Base-by-base conservation (phyloP, 2,797 vertebrate species). In the Typhlichthys eigenmanni region DNA sequence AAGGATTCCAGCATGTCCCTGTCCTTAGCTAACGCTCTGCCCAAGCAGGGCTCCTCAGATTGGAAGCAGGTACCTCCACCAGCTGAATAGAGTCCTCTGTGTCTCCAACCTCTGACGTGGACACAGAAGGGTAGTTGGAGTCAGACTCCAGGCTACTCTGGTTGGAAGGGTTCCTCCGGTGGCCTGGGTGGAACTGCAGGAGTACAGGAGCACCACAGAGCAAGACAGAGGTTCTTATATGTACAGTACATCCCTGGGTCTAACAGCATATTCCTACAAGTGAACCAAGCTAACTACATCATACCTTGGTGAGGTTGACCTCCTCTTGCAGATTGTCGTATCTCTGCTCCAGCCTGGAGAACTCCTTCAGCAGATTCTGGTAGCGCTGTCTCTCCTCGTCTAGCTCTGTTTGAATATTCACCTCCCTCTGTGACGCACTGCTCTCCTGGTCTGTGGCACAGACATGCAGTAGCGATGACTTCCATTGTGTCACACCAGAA, bases 361-460 rank as follows among this genome's bases (percentile, higher is more conserved):
- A 96, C 38, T 98, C 96, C 78, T 96, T 96, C n/a, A 99, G 87
- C 0, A 98, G 91, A 60, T 95, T 97, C 90, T 99, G 97, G 77
- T 99, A 95, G 10, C 94, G 93, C 54, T 91, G 90, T 0, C 96
- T 82, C 67, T 98, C 96, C 0, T 91, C 93, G 8, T 98, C 93
- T 72, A 98, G 85, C 52, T 98, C 97, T 0, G 83, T 82, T 83
- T 93, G 92, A 72, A 95, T 79, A 0, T 77, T 71, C 0, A 70
- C 87, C 68, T 93, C 93, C 58, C 87, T 90, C 63, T 69, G 60
- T 0, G 88, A 81, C 11, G 56, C 88, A 10, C 55, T 80, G 60
- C 69, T 69, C 24, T 52, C 60, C 5, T 83, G 69, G 49, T 64
- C 91, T 92, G 73, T 43, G 4, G 78, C 13, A 64, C 32, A 60